These are phyloP conservation scores for Sycobia sp. DNA, from an alignment of 1,140 invertebrate genomes.

Conservation along the genomic window DNA sequence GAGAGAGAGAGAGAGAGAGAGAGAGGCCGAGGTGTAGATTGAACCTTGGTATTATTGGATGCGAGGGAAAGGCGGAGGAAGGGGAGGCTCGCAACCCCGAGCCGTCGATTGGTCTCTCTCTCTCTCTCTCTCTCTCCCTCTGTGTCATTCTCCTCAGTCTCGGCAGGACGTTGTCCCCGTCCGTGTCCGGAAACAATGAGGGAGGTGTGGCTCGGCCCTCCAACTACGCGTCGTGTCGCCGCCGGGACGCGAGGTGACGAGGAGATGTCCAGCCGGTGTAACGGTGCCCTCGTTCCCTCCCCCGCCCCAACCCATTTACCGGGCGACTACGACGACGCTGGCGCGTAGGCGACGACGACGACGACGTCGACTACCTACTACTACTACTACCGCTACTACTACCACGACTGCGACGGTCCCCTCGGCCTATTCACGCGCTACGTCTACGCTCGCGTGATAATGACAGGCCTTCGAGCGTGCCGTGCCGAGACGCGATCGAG, in stretches of 20 bases:
- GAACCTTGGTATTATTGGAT: conserved; percentile 42
- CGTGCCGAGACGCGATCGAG: conserved; percentile 56
- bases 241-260: conserved; percentile 30
- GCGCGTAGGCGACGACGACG: not conserved
- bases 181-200: conserved; percentile 45
- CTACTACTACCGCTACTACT: too few relatives aligned
- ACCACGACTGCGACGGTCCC: too few relatives aligned
- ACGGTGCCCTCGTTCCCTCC: conserved; percentile 13
- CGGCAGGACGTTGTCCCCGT: conserved; percentile 37
- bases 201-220: conserved; percentile 46
- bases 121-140: not conserved
- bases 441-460: conserved; percentile 58
- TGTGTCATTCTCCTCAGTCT: too few relatives aligned
- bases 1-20: not conserved
- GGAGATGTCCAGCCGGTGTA: conserved; percentile 31
- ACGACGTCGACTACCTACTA: not conserved
- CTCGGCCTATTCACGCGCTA: conserved; percentile 16
- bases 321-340: too few relatives aligned
- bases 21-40: conserved; percentile 44
- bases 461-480: conserved; percentile 51
- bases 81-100: too few relatives aligned
- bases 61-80: too few relatives aligned
- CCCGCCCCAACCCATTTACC: too few relatives aligned
- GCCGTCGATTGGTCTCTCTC: conserved; percentile 40
- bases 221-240: not conserved